These are phyloP conservation scores for Erynnis tages DNA, from an alignment of 2,888 invertebrate genomes.

Conservation along the genomic window DNA sequence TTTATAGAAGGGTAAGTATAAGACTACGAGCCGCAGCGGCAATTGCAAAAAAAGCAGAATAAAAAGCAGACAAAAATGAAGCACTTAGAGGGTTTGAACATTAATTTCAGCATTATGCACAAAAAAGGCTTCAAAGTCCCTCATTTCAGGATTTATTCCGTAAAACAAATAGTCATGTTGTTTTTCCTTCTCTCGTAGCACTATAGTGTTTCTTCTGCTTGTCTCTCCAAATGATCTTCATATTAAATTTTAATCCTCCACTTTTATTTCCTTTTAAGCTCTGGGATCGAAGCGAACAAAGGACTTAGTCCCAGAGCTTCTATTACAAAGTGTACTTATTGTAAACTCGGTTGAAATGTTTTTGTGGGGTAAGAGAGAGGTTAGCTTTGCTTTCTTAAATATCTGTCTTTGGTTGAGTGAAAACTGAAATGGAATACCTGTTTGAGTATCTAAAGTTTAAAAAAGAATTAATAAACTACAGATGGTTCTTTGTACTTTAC, in stretches of 20 bases:
- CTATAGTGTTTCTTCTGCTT: too few relatives aligned
- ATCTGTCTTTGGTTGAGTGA: background rate
- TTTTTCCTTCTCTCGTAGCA: too few relatives aligned
- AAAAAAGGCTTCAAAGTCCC: too few relatives aligned
- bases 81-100: conserved; percentile 50
- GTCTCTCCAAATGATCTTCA: conserved; percentile 7
- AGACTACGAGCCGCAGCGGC: background rate
- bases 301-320: conserved; percentile 3
- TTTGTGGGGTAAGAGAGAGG: conserved; percentile 3
- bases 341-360: conserved; percentile 4
- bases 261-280: conserved; percentile 8
- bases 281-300: conserved; percentile 3
- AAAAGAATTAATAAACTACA: too few relatives aligned
- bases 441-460: too few relatives aligned
- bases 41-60: conserved; percentile 42
- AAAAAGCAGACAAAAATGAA: conserved; percentile 46
- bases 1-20: conserved; percentile 83
- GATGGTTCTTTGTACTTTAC: too few relatives aligned
- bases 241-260: conserved; percentile 1
- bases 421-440: too few relatives aligned
- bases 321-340: conserved; percentile 13
- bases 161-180: too few relatives aligned
- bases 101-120: too few relatives aligned
- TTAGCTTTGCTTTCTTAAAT: conserved; percentile 9
- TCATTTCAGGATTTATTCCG: too few relatives aligned